A percentile compares a stretch with the other conserved stretches of the same genome.
Conservation (phyloP, 2,113 vertebrate genomes). For the Oxyruncus cristatus region DNA sequence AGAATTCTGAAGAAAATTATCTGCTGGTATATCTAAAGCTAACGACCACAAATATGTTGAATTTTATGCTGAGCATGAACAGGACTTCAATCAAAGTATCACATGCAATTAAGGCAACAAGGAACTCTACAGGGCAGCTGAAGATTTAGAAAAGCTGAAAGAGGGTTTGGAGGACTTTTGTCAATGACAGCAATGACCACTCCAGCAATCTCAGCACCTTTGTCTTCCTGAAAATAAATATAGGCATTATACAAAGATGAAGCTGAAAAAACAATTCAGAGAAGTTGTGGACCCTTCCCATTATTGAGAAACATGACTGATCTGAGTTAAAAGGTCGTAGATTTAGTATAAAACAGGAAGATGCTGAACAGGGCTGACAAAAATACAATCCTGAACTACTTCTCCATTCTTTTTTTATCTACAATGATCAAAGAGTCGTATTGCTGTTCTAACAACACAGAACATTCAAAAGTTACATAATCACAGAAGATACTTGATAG, state of each 20-base stretch:
- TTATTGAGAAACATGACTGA: neutral
- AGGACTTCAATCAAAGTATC: neutral
- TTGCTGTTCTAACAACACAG: neutral
- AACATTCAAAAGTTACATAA: neutral
- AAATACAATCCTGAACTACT: neutral
- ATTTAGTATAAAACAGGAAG: constrained; percentile 6
- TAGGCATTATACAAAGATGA: neutral
- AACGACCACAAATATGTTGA: neutral
- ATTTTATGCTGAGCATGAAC: neutral
- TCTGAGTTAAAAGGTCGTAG: neutral
- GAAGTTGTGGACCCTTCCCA: neutral
- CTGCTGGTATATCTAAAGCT: neutral
- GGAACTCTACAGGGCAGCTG: neutral
- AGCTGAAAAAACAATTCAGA: neutral
- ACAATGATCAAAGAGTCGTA: neutral
- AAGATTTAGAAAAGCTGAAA: neutral
- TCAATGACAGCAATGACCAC: neutral
- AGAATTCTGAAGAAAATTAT: neutral
- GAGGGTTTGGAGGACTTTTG: neutral
- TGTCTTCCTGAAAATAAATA: neutral
- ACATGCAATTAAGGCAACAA: neutral
- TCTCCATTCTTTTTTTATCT: neutral
- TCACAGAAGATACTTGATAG: neutral
- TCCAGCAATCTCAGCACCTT: neutral
- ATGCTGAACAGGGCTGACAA: neutral